Conservation (phyloP, 2,797 vertebrate species). For the Hypotaenidia philippensis region DNA sequence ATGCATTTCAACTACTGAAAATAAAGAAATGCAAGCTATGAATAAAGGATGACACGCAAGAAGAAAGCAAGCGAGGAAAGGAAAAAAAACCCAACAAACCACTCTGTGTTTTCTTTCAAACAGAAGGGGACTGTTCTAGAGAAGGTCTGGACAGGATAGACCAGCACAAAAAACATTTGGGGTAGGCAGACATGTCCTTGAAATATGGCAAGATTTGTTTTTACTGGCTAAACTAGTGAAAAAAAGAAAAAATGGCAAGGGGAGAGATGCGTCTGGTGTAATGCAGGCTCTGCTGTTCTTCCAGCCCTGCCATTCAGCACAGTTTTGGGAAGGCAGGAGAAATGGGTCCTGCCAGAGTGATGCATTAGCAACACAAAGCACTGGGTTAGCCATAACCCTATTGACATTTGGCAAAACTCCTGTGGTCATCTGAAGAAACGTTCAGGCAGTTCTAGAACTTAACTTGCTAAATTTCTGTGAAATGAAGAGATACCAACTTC, state of each 20-base stretch:
- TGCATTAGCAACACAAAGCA: fast-evolving
- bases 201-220: not conserved
- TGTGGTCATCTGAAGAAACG: not conserved
- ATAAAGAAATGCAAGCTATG: not conserved
- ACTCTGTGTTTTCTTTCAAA: not conserved
- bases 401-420: fast-evolving
- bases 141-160: not conserved
- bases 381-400: not conserved
- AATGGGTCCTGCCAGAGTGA: not conserved
- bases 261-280: fast-evolving
- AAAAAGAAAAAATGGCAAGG: not conserved
- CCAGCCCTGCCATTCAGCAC: not conserved
- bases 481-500: not conserved
- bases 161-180: not conserved
- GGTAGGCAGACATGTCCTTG: not conserved
- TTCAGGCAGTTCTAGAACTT: not conserved
- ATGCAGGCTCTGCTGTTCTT: not conserved
- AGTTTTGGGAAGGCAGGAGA: not conserved
- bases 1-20: not conserved
- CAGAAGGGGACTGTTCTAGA: not conserved
- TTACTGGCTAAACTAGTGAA: not conserved
- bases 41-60: not conserved
- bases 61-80: not conserved
- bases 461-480: not conserved
- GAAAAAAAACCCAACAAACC: not conserved